Evolutionary conservation across 2,888 invertebrate species (phyloP).

Genomic region (Eumerus sabulonum): DNA sequence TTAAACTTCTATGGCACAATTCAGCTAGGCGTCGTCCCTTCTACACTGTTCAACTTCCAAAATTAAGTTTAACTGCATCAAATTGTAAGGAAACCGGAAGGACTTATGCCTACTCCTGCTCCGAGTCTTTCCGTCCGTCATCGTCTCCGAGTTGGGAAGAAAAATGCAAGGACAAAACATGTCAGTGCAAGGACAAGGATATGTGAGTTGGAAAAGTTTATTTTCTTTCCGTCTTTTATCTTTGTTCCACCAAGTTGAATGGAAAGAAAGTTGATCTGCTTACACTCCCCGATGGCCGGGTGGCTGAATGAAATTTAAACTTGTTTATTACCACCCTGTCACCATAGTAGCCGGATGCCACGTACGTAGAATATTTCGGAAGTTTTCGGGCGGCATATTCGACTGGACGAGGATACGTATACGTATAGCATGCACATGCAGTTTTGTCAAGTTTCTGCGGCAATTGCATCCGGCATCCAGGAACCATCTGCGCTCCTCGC

Average conservation of each 20-base stretch:
- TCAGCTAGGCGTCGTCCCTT: no score
- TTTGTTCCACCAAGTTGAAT: no score
- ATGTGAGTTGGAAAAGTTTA: background rate
- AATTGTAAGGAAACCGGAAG: constrained; percentile 1
- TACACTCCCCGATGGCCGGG: no score
- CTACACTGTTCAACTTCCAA: background rate
- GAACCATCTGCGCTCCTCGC: constrained; percentile 52
- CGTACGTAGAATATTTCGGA: constrained; percentile 10
- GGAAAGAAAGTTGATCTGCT: no score
- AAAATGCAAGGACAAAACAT: background rate
- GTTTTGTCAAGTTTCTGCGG: constrained; percentile 65
- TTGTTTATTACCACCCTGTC: constrained; percentile 31
- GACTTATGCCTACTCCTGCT: constrained; percentile 5
- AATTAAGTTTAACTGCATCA: constrained; percentile 18
- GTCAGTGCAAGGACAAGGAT: constrained; percentile 9
- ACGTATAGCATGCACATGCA: constrained; percentile 53
- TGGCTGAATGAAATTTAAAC: no score
- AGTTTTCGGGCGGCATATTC: constrained; percentile 24
- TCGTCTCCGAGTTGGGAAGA: background rate
- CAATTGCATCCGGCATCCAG: constrained; percentile 58
- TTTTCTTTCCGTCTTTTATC: no score
- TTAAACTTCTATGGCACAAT: no score
- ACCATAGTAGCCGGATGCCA: no score
- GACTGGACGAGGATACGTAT: constrained; percentile 37
- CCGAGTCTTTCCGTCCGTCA: no score